Base-by-base conservation (phyloP, 2,113 vertebrate genomes). In the Camelus bactrianus region DNA sequence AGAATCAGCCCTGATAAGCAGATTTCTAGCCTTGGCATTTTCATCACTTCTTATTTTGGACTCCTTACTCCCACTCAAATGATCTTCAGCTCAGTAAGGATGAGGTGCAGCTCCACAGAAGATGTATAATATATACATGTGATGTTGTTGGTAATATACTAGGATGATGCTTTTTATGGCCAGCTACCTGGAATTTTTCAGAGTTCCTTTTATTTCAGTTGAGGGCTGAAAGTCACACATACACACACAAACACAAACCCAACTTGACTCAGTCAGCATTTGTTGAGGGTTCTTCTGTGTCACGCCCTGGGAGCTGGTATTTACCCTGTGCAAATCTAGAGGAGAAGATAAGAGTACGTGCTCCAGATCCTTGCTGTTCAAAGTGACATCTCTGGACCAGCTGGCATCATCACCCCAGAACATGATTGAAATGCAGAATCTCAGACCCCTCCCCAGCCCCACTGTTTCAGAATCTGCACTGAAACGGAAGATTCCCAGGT, bases 91-190 rank as follows among this genome's bases (percentile, higher is more conserved):
- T 35, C 30, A 16, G 15, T 60, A 9, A 28, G 19, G 8, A n/a
- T 17, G 52, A 76, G 35, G 16, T 20, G 14, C 6, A n/a, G 54
- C 22, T 15, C 28, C 32, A 9, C 5, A 14, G 38, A 52, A 65
- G 16, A 16, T 26, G 46, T 19, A 30, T 0, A 3, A 22, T 10
- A 9, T 7, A 20, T 73, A 19, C 3, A 15, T 52, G n/a, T 0
- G 2, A 3, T 35, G 28, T 28, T 35, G 26, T 19, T 79, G 76
- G 52, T 69, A 35, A 48, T 8, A 0, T 83, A 65, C 35, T 22
- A 48, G 42, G 58, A 30, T 2, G 22, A 70, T 32, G 9, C 50
- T 77, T 82, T 86, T 75, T 26, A 28, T 60, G 73, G 54, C 60
- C 50, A n/a, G 58, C 86, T 69, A 20, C 46, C 48, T 89, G 89